These are phyloP conservation scores for Ostrea edulis DNA, from an alignment of 1,140 invertebrate genomes.

Conservation along the genomic window DNA sequence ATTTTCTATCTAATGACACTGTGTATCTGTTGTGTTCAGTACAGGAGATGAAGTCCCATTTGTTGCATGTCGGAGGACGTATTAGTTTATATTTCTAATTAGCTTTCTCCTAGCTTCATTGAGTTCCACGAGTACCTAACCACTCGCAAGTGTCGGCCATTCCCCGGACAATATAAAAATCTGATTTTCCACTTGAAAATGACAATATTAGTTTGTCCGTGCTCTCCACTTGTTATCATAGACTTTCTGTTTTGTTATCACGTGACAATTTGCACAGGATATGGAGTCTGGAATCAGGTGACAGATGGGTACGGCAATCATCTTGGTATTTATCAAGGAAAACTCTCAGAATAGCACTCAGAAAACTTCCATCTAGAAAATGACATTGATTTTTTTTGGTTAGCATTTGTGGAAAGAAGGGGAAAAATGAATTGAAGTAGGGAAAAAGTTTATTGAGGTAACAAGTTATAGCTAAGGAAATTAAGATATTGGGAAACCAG, in stretches of 20 bases:
- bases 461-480: not conserved
- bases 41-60: no score
- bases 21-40: no score
- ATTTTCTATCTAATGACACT: no score
- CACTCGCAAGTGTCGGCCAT: not conserved
- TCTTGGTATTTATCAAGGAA: not conserved
- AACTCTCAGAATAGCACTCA: slow-evolving; percentile 4
- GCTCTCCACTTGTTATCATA: not conserved
- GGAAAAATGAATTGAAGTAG: not conserved
- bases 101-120: no score
- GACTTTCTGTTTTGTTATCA: not conserved
- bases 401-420: not conserved
- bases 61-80: no score
- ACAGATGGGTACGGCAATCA: not conserved
- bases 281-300: not conserved
- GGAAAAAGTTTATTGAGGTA: not conserved
- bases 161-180: not conserved
- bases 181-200: not conserved
- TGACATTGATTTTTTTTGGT: slow-evolving; percentile 16
- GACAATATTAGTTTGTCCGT: not conserved
- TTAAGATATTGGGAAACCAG: not conserved
- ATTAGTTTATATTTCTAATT: no score
- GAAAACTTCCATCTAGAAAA: not conserved
- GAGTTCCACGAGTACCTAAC: no score
- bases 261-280: no score